Percentiles rank a stretch among this genome's conserved stretches.
These are phyloP conservation scores for Heliconius nattereri DNA, from an alignment of 1,140 invertebrate genomes.

Conservation along the genomic window DNA sequence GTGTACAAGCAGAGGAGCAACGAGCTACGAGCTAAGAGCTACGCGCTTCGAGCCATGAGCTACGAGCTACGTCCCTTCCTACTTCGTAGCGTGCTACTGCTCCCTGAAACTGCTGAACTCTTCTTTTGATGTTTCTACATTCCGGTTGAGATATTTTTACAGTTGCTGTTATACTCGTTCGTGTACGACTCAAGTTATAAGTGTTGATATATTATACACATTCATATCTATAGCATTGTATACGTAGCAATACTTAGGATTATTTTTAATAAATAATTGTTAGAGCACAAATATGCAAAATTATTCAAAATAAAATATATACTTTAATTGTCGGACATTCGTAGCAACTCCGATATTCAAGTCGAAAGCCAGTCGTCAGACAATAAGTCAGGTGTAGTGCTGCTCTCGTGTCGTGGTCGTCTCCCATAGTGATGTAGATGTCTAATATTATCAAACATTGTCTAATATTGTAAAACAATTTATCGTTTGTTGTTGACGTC, in stretches of 20 bases:
- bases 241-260: constrained; percentile 7
- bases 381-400: background rate
- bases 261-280: constrained; percentile 21
- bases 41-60: background rate
- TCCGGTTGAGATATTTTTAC: constrained; percentile 23
- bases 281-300: constrained; percentile 24
- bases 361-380: constrained; percentile 5
- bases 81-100: background rate
- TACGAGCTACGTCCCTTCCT: background rate
- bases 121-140: constrained; percentile 23
- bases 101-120: constrained; percentile 1
- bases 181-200: background rate
- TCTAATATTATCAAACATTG: constrained; percentile 5
- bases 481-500: constrained; percentile 35
- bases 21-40: background rate
- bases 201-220: constrained; percentile 8
- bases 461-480: constrained; percentile 26
- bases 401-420: background rate
- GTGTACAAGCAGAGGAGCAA: too few species aligned
- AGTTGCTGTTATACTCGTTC: constrained; percentile 11
- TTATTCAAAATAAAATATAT: constrained; percentile 22
- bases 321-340: background rate
- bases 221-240: background rate
- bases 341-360: background rate
- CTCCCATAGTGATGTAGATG: background rate